Conservation (phyloP, 2,113 vertebrate genomes). For the Cervus canadensis region DNA sequence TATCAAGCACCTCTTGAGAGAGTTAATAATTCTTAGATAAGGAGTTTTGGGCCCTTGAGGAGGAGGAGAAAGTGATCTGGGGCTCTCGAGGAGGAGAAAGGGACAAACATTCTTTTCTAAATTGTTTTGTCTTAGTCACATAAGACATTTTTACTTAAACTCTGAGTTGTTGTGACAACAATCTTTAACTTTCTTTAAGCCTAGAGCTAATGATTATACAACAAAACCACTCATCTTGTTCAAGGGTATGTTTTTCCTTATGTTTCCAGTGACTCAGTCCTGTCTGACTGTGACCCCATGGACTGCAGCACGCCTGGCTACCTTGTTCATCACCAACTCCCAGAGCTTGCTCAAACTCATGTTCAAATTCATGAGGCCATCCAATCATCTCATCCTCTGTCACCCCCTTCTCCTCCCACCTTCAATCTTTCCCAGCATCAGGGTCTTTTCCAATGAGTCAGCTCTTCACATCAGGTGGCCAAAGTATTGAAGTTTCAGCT, state of each 20-base stretch:
- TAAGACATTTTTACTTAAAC: background rate
- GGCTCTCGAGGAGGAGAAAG: background rate
- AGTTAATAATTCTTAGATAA: background rate
- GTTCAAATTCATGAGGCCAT: background rate
- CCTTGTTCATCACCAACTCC: background rate
- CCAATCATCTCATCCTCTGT: background rate
- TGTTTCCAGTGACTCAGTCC: accelerated
- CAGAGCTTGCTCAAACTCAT: background rate
- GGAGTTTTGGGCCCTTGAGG: background rate
- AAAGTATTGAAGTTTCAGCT: background rate
- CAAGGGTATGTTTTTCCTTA: background rate
- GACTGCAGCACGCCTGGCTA: background rate
- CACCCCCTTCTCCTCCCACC: background rate
- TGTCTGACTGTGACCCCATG: background rate
- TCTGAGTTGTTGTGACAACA: background rate
- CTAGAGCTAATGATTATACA: background rate
- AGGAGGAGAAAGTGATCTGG: background rate
- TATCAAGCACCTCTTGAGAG: background rate
- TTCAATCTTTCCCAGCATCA: background rate
- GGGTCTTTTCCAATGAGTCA: background rate
- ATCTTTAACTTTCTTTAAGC: background rate
- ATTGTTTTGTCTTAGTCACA: background rate
- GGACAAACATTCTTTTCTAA: background rate
- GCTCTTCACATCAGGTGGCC: background rate
- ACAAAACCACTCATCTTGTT: background rate